Evolutionary conservation across 2,113 vertebrate species (phyloP).

Genomic region (Upupa epops): DNA sequence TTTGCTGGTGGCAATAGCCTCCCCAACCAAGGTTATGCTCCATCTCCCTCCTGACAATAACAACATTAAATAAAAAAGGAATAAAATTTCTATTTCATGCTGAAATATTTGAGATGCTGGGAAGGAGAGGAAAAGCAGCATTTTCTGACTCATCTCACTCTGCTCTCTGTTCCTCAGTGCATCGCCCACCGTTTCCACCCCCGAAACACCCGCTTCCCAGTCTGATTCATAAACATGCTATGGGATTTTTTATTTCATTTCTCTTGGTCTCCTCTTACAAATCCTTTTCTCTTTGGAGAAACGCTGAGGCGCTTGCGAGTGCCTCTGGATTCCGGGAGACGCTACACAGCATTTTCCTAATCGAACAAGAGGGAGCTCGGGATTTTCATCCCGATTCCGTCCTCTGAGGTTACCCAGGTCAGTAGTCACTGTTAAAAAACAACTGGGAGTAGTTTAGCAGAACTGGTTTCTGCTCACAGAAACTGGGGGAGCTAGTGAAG

Average conservation of each 20-base stretch:
- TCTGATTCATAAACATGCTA: slow-evolving; percentile 68
- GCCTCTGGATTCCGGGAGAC: background rate
- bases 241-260: background rate
- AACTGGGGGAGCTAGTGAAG: background rate
- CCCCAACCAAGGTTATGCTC: slow-evolving; percentile 21
- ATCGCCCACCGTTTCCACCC: slow-evolving; percentile 70
- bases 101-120: slow-evolving; percentile 12
- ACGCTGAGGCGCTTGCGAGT: background rate
- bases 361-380: background rate
- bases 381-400: background rate
- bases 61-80: background rate
- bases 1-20: background rate
- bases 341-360: background rate
- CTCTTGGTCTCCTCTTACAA: background rate
- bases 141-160: slow-evolving; percentile 72
- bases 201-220: slow-evolving; percentile 57
- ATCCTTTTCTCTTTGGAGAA: slow-evolving; percentile 38
- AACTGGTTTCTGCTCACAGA: background rate
- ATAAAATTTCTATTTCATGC: background rate
- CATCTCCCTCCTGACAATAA: background rate
- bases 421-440: background rate
- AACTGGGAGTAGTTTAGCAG: background rate
- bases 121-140: slow-evolving; percentile 11
- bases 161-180: slow-evolving; percentile 49
- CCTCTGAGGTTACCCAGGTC: background rate